Evolutionary conservation across 1,140 invertebrate species (phyloP).

Genomic region (Zophobas atratus): DNA sequence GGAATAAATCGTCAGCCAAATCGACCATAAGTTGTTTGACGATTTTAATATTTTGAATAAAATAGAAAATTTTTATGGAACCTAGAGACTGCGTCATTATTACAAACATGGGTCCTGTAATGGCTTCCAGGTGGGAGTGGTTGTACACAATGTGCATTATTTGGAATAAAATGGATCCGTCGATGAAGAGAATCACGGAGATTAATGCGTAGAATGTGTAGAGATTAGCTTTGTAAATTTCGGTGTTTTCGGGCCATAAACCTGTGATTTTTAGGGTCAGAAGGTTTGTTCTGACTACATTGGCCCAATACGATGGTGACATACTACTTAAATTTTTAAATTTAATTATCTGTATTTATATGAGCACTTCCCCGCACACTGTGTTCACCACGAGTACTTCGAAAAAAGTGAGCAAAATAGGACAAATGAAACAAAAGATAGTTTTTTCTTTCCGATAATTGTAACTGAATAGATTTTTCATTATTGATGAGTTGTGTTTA

Average conservation of each 20-base stretch:
- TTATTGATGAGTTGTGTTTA: too few species aligned
- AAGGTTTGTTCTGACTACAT: not conserved
- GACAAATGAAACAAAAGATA: too few species aligned
- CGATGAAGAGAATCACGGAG: not conserved
- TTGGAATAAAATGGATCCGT: not conserved
- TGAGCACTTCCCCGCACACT: too few species aligned
- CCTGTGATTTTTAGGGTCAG: not conserved
- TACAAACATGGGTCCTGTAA: not conserved
- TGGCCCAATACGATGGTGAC: not conserved
- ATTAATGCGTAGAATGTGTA: slow-evolving; percentile 19
- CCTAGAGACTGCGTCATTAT: not conserved
- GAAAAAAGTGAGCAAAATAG: too few species aligned
- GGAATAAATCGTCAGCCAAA: not conserved
- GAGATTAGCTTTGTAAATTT: not conserved
- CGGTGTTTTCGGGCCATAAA: slow-evolving; percentile 5
- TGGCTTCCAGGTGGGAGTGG: not conserved
- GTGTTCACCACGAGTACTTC: too few species aligned
- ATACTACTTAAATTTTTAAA: not conserved
- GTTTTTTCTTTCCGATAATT: too few species aligned
- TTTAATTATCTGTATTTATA: too few species aligned
- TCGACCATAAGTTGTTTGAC: slow-evolving; percentile 1
- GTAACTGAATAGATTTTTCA: too few species aligned
- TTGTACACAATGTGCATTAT: not conserved
- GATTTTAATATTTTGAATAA: not conserved
- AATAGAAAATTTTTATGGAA: not conserved